These are phyloP conservation scores for Acrossocheilus wenchowensis DNA, from an alignment of 2,797 vertebrate species.

Conservation along the genomic window DNA sequence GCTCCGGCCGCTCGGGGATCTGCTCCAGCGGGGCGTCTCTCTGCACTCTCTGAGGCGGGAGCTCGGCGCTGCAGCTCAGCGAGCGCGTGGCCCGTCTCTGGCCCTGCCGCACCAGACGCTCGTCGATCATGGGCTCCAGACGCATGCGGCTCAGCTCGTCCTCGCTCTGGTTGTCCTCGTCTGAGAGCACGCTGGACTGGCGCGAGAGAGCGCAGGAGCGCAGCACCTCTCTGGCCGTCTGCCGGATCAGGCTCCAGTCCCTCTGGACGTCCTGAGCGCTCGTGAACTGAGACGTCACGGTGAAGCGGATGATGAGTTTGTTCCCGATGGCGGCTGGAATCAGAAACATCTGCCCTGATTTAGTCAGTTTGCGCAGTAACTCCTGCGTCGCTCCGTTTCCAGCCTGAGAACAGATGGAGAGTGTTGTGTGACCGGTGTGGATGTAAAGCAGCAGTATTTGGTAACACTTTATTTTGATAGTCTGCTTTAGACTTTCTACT, in stretches of 20 bases:
- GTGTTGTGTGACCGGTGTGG: neutral
- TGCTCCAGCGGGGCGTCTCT: constrained; percentile 70
- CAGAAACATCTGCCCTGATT: constrained; percentile 87
- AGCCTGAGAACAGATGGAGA: constrained; percentile 71
- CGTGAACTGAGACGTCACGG: constrained; percentile 94
- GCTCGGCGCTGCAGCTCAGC: constrained; percentile 86
- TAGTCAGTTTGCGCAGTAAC: constrained; percentile 84
- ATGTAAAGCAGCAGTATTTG: too few relatives aligned
- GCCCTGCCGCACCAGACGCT: constrained; percentile 75
- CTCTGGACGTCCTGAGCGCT: constrained; percentile 86
- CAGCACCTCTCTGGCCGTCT: constrained; percentile 73
- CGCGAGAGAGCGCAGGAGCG: neutral
- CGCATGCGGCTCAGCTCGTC: constrained; percentile 28
- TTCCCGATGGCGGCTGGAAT: constrained; percentile 87
- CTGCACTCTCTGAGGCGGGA: constrained; percentile 57
- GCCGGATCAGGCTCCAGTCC: constrained; percentile 90
- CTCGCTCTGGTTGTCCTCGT: constrained; percentile 35
- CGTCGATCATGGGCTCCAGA: constrained; percentile 70
- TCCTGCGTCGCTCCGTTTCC: constrained; percentile 90
- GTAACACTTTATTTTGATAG: too few relatives aligned
- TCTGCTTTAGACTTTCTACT: too few relatives aligned
- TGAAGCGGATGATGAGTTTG: constrained; percentile 93
- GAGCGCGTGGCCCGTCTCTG: constrained; percentile 77
- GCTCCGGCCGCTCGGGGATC: constrained; percentile 77
- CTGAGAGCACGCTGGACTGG: neutral